A percentile compares a stretch with the other conserved stretches of the same genome.
phyloP scores from a whole-genome alignment of 2,113 vertebrate genomes.

The Excalfactoria chinensis region DNA sequence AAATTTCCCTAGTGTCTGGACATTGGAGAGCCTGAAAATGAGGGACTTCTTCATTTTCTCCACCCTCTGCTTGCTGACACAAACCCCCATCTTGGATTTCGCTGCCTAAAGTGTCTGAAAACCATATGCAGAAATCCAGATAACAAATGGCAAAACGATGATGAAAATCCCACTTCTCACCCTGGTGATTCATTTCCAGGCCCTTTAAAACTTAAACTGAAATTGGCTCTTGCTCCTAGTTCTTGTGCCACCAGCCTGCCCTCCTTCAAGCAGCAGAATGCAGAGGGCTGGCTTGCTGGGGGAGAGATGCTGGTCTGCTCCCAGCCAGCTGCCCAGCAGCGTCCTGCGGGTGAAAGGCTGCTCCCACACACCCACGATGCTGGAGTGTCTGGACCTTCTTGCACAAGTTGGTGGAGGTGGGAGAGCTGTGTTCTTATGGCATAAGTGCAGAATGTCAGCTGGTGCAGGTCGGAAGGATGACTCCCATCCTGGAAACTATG shows the following conservation, averaged over 20 bases:
- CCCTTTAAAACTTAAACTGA: slow-evolving; percentile 3
- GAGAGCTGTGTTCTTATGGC: neutral
- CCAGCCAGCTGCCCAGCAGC: neutral
- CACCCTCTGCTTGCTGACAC: neutral
- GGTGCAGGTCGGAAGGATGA: neutral
- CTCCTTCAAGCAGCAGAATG: neutral
- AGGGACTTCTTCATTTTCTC: neutral
- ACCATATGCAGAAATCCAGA: neutral
- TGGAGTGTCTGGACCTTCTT: neutral
- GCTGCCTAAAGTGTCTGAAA: neutral
- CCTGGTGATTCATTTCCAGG: neutral
- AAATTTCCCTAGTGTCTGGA: neutral
- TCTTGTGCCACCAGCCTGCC: neutral
- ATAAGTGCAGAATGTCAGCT: neutral
- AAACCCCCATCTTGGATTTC: neutral
- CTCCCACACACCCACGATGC: fast-evolving
- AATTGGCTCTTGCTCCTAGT: neutral
- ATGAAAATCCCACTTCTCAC: neutral
- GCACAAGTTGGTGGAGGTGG: neutral
- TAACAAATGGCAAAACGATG: neutral
- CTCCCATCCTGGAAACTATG: slow-evolving; percentile 43
- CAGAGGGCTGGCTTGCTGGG: neutral
- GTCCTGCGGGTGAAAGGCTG: neutral
- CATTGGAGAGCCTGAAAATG: neutral
- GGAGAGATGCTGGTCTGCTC: neutral